These are phyloP conservation scores for Ictalurus punctatus DNA, from an alignment of 2,113 vertebrate genomes.

Conservation along the genomic window DNA sequence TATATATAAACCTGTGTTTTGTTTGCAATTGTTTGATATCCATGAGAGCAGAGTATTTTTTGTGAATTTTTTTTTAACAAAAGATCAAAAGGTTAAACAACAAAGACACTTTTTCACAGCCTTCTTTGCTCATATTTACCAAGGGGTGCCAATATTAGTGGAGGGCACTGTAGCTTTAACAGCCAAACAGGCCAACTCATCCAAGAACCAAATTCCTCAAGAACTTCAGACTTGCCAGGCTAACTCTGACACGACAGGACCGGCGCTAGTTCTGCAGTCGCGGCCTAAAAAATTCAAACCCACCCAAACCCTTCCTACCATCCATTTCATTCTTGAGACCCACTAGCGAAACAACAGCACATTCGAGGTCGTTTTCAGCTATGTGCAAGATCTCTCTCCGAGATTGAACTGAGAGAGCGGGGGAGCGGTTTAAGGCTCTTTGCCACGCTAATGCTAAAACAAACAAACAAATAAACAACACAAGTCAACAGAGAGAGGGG, in stretches of 20 bases:
- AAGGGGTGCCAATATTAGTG: no score
- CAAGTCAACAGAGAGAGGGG: constrained; percentile 23
- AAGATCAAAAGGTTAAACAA: no score
- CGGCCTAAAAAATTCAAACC: neutral
- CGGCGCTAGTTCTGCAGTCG: neutral
- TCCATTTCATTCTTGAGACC: neutral
- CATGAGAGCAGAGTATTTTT: no score
- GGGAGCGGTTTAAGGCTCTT: neutral
- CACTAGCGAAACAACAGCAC: neutral
- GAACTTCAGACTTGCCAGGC: neutral
- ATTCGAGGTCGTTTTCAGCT: neutral
- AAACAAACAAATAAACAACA: constrained; percentile 33
- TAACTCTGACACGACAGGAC: neutral
- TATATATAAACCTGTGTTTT: no score
- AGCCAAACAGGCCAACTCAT: neutral
- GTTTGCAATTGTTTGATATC: no score
- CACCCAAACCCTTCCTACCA: neutral
- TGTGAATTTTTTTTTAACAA: no score
- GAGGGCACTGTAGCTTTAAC: neutral
- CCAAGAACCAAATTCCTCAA: neutral
- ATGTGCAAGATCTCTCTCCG: neutral
- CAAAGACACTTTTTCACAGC: no score
- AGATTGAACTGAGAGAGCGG: neutral
- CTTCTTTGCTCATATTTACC: no score
- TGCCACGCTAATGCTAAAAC: constrained; percentile 34